phyloP scores from a whole-genome alignment of 2,888 invertebrate species.

The Drosophila falleni region DNA sequence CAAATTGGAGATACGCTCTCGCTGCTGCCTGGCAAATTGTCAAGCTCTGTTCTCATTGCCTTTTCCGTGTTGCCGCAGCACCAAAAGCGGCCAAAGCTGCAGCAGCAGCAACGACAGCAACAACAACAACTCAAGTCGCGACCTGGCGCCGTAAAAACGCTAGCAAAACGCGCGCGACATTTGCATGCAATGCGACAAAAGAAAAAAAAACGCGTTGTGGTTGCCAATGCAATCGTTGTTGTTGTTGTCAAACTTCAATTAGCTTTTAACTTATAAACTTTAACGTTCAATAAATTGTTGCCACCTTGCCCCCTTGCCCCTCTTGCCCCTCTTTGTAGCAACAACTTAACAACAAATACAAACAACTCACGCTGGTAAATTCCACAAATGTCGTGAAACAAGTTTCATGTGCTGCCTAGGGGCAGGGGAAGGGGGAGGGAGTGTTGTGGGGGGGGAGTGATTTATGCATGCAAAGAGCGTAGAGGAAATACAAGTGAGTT shows the following conservation, averaged over 20 bases:
- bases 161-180: constrained; percentile 51
- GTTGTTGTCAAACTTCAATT: constrained; percentile 71
- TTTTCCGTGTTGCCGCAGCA: constrained; percentile 54
- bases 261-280: constrained; percentile 75
- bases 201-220: constrained; percentile 14
- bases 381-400: constrained; percentile 60
- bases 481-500: constrained; percentile 54
- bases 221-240: constrained; percentile 30
- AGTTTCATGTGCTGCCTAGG: constrained; percentile 41
- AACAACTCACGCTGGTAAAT: constrained; percentile 60
- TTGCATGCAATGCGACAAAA: constrained; percentile 52
- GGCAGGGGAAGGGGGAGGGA: not conserved
- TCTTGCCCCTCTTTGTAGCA: not conserved
- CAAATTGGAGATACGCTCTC: constrained; percentile 54
- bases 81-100: constrained; percentile 49
- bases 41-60: constrained; percentile 60
- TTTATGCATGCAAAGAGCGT: constrained; percentile 61
- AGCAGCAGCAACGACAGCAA: not conserved
- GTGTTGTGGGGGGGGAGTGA: constrained; percentile 30
- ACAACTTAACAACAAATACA: constrained; percentile 46
- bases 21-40: constrained; percentile 54
- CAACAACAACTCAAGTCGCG: constrained; percentile 12
- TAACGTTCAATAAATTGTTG: constrained; percentile 71
- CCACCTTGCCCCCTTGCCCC: constrained; percentile 5
- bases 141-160: constrained; percentile 43